Evolutionary conservation across 2,797 vertebrate genomes (phyloP), one percentile per base, ranked within the genome.

Genomic region (Crenichthys baileyi): DNA sequence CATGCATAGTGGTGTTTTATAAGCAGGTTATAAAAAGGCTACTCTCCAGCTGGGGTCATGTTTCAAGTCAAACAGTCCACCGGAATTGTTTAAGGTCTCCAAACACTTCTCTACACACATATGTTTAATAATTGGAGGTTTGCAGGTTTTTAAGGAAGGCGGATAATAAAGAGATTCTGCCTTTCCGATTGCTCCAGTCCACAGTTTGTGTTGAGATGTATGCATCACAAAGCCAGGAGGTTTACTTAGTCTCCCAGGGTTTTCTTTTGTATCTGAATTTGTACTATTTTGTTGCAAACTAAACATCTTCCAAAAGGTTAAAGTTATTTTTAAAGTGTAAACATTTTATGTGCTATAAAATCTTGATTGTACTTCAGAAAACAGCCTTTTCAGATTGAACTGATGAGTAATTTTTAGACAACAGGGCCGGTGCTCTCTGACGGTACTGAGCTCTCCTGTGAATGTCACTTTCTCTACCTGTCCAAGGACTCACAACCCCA

Each of bases 341-440:
- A 70, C 13, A 16, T 16, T 76, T 26, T 11, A 50, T 39, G 80
- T n/a, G 77, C 79, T 83, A 88, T 55, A 56, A 78, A 31, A 56
- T 80, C 58, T 70, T 29, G 55, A 77, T 51, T 73, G 74, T 87
- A 79, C 80, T 87, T 86, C 72, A 73, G 70, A 74, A 76, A 83
- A 81, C 80, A 70, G 44, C 39, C 46, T 58, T 20, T 76, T 81
- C 68, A 87, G 87, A 88, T 73, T 84, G 73, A 87, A 87, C 48
- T 79, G 75, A 82, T 85, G 83, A 79, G 80, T 84, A 75, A 86
- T 85, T 85, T 81, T 53, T 63, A 84, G 58, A 86, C 85, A 87
- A 89, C 76, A 79, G 86, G 89, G 79, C 85, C 81, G 84, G 74
- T 77, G 90, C 76, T 85, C 73, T 71, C 86, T 89, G 83, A 85